phyloP scores from a whole-genome alignment of 2,113 vertebrate species.

The Perognathus longimembris region DNA sequence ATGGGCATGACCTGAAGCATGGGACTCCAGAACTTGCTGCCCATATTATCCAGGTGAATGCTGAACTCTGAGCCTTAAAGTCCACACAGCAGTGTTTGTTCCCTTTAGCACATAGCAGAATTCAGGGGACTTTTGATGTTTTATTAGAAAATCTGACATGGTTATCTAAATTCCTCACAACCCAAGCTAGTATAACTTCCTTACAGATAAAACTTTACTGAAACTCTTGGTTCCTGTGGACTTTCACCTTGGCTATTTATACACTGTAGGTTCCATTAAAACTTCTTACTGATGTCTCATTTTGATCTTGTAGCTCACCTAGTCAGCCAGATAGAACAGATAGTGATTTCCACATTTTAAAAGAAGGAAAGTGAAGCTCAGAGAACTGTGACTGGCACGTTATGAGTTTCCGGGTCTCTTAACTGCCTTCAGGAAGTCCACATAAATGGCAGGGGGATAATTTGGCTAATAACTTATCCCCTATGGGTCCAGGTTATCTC shows the following conservation, averaged over 20 bases:
- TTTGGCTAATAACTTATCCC: neutral
- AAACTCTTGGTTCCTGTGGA: neutral
- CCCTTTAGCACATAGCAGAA: neutral
- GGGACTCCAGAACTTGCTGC: conserved; percentile 97
- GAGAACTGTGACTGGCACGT: neutral
- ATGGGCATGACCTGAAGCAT: conserved; percentile 95
- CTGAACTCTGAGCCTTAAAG: neutral
- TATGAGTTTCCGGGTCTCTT: neutral
- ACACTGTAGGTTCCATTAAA: neutral
- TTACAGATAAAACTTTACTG: neutral
- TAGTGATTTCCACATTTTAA: neutral
- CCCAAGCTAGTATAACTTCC: neutral
- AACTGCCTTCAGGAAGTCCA: neutral
- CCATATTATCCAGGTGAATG: conserved; percentile 96
- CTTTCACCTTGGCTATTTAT: neutral
- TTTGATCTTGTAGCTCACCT: neutral
- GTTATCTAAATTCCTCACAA: neutral
- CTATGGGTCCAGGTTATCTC: no score
- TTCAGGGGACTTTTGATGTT: neutral
- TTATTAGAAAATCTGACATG: neutral
- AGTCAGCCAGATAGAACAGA: neutral
- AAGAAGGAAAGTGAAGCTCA: neutral
- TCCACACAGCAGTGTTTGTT: neutral
- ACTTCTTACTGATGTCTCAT: neutral
- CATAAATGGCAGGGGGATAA: neutral